Conservation (phyloP, 2,888 invertebrate species). For the Melanotus villosus region DNA sequence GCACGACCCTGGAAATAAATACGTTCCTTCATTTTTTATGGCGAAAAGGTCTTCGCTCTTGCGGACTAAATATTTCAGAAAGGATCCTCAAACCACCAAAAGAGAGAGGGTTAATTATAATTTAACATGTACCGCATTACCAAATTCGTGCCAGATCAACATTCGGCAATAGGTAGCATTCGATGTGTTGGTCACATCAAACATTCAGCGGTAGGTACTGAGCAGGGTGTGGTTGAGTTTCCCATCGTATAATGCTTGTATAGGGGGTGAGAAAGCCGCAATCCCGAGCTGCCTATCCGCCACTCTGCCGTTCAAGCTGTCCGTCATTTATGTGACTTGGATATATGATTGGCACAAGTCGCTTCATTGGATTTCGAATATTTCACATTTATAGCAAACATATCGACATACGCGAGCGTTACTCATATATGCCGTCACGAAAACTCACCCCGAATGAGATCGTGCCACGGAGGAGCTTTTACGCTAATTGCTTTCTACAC, state of each 20-base stretch:
- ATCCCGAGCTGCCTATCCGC: conserved; percentile 23
- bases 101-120: conserved; percentile 28
- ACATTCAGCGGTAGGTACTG: conserved; percentile 39
- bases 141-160: conserved; percentile 29
- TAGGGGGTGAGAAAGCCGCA: conserved; percentile 33
- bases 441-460: conserved; percentile 13
- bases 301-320: conserved; percentile 18
- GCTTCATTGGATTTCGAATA: conserved; percentile 46
- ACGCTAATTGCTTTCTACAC: conserved; percentile 38
- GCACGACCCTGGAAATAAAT: conserved; percentile 1
- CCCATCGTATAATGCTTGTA: conserved; percentile 20
- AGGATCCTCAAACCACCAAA: neutral
- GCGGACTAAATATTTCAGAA: conserved; percentile 6
- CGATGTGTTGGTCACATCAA: conserved; percentile 40
- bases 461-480: conserved; percentile 28
- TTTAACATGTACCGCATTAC: conserved; percentile 29
- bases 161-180: conserved; percentile 21
- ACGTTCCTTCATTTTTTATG: conserved; percentile 11
- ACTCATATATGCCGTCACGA: conserved; percentile 35
- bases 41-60: conserved; percentile 11
- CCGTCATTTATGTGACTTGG: conserved; percentile 35
- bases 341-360: conserved; percentile 50
- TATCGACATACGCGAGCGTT: conserved; percentile 30
- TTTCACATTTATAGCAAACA: conserved; percentile 41
- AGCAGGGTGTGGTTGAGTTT: conserved; percentile 34